A percentile compares a stretch with the other conserved stretches of the same genome.
phyloP scores from a whole-genome alignment of 2,113 vertebrate species.

The Pionites leucogaster region DNA sequence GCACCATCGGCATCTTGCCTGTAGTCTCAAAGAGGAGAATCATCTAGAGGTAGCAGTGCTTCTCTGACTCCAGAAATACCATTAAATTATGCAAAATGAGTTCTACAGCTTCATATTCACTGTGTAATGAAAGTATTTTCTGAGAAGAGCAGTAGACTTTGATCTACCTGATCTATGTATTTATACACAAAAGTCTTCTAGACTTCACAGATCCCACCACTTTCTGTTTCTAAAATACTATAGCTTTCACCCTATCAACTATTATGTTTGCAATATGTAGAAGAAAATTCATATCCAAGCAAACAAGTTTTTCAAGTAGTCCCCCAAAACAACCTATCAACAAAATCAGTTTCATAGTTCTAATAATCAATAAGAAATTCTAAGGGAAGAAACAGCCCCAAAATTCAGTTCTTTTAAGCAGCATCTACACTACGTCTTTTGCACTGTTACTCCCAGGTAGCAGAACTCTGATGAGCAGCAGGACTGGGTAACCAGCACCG shows the following conservation, averaged over 20 bases:
- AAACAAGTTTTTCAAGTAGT: background rate
- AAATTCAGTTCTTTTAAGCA: background rate
- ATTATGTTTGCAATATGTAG: background rate
- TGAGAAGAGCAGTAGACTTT: background rate
- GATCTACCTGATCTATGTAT: background rate
- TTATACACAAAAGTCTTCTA: background rate
- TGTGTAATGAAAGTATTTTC: accelerated
- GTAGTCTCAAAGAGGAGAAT: background rate
- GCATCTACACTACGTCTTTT: background rate
- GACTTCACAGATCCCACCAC: background rate
- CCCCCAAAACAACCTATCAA: background rate
- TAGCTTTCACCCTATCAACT: background rate
- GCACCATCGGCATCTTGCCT: background rate
- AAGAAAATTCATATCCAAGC: background rate
- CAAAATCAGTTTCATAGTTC: background rate
- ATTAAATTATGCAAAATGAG: background rate
- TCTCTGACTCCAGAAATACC: background rate
- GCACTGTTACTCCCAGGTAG: background rate
- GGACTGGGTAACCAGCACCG: background rate
- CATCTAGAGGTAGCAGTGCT: background rate
- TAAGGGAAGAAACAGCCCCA: background rate
- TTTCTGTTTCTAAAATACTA: background rate
- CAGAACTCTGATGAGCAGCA: background rate
- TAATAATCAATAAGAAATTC: background rate
- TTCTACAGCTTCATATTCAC: background rate